phyloP scores from a whole-genome alignment of 2,888 invertebrate species.

The Caenorhabditis auriculariae region DNA sequence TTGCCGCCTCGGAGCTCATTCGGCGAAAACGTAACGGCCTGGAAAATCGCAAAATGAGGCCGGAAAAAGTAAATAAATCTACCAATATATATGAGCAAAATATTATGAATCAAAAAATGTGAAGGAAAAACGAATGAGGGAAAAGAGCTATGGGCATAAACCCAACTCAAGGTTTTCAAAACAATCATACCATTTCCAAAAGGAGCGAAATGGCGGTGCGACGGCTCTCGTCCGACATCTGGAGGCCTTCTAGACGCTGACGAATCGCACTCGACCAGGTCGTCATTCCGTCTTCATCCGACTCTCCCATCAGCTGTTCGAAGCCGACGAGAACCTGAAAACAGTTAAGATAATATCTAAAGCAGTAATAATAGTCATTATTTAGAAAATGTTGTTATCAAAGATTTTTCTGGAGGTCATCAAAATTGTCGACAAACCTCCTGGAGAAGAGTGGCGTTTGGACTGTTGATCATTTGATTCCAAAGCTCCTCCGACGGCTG shows the following conservation, averaged over 20 bases:
- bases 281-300: slow-evolving; percentile 19
- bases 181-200: slow-evolving; percentile 14
- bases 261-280: slow-evolving; percentile 19
- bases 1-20: slow-evolving; percentile 6
- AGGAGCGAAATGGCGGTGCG: slow-evolving; percentile 10
- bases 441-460: slow-evolving; percentile 2
- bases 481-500: slow-evolving; percentile 12
- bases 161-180: too few relatives aligned
- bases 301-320: slow-evolving; percentile 29
- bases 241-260: slow-evolving; percentile 9
- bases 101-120: too few relatives aligned
- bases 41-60: too few relatives aligned
- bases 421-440: slow-evolving; percentile 6
- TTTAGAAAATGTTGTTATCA: too few relatives aligned
- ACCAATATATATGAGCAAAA: too few relatives aligned
- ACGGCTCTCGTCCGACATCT: slow-evolving; percentile 16
- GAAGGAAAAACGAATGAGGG: too few relatives aligned
- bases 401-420: too few relatives aligned
- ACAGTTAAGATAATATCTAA: too few relatives aligned
- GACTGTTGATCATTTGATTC: slow-evolving; percentile 5
- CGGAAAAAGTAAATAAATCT: too few relatives aligned
- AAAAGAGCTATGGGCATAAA: too few relatives aligned
- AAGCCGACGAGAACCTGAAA: slow-evolving; percentile 33
- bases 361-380: too few relatives aligned
- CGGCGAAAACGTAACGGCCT: slow-evolving; percentile 15